Base-by-base conservation (phyloP, 2,888 invertebrate genomes). In the Gasteruption jaculator region DNA sequence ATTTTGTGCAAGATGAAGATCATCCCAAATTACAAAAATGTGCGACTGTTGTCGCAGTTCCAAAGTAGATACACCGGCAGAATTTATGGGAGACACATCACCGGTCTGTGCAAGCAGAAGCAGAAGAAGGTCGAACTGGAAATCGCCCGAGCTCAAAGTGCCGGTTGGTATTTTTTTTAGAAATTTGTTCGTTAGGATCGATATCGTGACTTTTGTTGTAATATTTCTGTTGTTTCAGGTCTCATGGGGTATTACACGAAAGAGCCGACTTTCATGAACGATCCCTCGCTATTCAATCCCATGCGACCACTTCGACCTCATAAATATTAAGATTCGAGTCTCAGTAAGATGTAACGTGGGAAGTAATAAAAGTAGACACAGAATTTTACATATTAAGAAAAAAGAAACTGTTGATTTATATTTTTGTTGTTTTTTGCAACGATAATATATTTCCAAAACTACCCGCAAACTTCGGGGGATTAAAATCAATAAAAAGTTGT, bases 11-110 rank as follows among this genome's bases (percentile, higher is more conserved):
- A 84, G 71, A 68, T 86, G 45, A 79, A 86, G 21, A 83, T 95
- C n/a, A 76, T 76, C 1, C 85, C 91, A 0, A 80, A 91, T 68
- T 95, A 91, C 63, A 96, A 95, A 72, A 99, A 99, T 72, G 82
- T 85, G 0, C 82, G 90, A 55, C 71, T 99, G 3, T 72, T 99
- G 4, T 91, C 93, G 0, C 96, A 97, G 68, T 99, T 99, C 71
- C 88, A 96, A 62, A 97, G 96, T 21, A 86, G 91, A 0, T 92
- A 88, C 65, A 96, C 97, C 0, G 97, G 97, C 1, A 78, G 85
- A 51, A 81, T 95, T 47, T 97, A 95, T 66, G 91, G 90, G 0
- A 79, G 86, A 39, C 90, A 96, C 59, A 89, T 97, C 27, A 99
- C 97, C 4, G 93, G 97, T 1, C 76, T 99, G 29, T 99, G 97